Conservation (phyloP, 1,140 invertebrate genomes). For the Ips nitidus region DNA sequence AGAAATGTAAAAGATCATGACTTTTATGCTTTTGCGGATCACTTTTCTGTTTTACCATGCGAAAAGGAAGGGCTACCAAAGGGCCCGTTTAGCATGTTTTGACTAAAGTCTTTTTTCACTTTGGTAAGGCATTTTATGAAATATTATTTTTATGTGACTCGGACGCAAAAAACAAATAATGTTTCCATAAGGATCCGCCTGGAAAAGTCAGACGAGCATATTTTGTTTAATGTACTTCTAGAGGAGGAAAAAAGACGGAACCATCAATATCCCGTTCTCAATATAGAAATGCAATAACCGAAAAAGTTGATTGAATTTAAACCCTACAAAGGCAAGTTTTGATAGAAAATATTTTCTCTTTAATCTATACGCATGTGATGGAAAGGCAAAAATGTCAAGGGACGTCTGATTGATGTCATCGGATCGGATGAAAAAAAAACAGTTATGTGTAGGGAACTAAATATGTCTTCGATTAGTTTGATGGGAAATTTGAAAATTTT, state of each 20-base stretch:
- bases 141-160: not conserved
- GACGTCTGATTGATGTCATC: not conserved
- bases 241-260: no score
- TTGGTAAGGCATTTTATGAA: no score
- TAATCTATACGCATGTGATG: constrained; percentile 9
- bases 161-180: not conserved
- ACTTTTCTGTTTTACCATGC: no score
- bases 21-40: no score
- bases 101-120: no score
- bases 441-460: not conserved
- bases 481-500: not conserved
- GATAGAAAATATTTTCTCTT: not conserved
- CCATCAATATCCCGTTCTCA: not conserved
- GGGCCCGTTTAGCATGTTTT: no score
- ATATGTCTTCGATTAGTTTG: not conserved
- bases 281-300: constrained; percentile 1
- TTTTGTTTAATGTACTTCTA: not conserved
- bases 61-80: no score
- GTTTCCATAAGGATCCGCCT: not conserved
- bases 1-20: no score
- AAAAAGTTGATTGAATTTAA: constrained; percentile 12
- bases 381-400: constrained; percentile 1
- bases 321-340: constrained; percentile 2
- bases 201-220: not conserved
- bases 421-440: not conserved